Evolutionary conservation across 2,113 vertebrate species (phyloP).

Genomic region (Cyanoramphus novaezelandiae): DNA sequence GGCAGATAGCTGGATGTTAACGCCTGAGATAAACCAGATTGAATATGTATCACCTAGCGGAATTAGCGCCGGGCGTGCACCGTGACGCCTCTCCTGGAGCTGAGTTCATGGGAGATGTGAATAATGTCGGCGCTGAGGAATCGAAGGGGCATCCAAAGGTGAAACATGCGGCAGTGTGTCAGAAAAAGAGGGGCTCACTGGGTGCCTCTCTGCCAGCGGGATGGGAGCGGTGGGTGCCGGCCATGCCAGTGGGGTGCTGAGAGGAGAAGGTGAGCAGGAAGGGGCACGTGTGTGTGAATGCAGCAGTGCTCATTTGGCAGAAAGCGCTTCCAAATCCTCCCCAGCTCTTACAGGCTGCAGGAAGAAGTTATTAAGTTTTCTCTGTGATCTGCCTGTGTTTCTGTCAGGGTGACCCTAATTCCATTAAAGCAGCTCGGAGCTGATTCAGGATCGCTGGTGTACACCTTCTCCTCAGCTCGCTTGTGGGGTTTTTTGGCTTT

Average conservation of each 20-base stretch:
- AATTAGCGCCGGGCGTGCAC: accelerated
- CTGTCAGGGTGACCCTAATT: constrained; percentile 74
- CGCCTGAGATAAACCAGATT: neutral
- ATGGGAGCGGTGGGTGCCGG: accelerated
- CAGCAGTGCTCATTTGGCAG: constrained; percentile 46
- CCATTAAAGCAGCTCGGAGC: constrained; percentile 65
- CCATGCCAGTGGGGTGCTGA: neutral
- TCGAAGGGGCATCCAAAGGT: neutral
- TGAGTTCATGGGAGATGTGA: neutral
- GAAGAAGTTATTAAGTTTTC: constrained; percentile 64
- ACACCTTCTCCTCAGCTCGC: constrained; percentile 52
- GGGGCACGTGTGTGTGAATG: accelerated
- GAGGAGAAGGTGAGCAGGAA: neutral
- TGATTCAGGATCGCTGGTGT: constrained; percentile 68
- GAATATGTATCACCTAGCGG: neutral
- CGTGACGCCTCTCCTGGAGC: neutral
- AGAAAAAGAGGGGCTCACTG: neutral
- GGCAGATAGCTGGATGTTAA: neutral
- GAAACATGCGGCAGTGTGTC: neutral
- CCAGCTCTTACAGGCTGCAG: constrained; percentile 18
- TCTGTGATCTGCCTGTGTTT: constrained; percentile 61
- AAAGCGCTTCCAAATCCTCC: constrained; percentile 31
- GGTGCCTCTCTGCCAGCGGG: neutral
- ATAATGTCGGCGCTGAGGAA: neutral
- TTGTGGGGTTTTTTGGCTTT: neutral